phyloP scores from a whole-genome alignment of 2,797 vertebrate genomes.

The Dendrocincla tyrannina region DNA sequence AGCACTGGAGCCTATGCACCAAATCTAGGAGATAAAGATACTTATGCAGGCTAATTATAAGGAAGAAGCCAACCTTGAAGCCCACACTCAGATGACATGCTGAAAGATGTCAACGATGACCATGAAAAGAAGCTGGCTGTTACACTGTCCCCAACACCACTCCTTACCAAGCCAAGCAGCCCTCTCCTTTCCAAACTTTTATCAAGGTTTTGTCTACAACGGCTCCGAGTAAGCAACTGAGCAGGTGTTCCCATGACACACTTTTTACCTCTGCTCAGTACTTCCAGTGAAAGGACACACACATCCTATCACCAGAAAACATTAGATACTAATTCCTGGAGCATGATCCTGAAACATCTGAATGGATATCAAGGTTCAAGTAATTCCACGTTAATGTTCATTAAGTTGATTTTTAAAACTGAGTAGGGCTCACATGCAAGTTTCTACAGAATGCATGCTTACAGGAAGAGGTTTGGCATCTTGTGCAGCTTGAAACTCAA shows the following conservation, averaged over 20 bases:
- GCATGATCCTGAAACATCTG: neutral
- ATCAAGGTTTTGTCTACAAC: neutral
- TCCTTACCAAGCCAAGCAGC: neutral
- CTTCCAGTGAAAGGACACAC: neutral
- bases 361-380: neutral
- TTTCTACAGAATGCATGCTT: neutral
- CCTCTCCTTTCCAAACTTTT: neutral
- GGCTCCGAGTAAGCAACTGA: neutral
- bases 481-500: neutral
- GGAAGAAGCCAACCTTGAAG: neutral
- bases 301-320: neutral
- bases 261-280: neutral
- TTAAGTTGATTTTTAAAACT: slow-evolving; percentile 1
- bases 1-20: neutral
- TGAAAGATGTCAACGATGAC: neutral
- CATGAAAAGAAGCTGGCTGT: neutral
- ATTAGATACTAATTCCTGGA: neutral
- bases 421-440: neutral
- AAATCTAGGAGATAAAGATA: neutral
- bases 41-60: neutral
- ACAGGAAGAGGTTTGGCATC: slow-evolving; percentile 2
- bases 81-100: neutral
- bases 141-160: rapidly evolving
- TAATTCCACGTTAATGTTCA: neutral
- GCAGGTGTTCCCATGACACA: neutral